phyloP scores from a whole-genome alignment of 1,140 invertebrate genomes.

The Eumeta japonica region DNA sequence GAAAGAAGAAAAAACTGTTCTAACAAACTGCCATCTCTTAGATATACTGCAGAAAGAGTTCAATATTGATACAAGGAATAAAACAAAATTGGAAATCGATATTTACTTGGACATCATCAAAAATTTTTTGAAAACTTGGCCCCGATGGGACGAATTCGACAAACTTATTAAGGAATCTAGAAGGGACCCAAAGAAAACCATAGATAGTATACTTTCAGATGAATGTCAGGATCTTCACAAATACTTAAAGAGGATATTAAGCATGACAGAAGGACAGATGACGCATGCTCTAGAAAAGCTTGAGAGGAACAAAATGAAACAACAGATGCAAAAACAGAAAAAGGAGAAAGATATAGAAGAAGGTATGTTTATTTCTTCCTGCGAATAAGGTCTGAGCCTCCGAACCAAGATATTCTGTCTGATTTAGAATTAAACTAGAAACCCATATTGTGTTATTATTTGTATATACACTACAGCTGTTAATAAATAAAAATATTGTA shows the following conservation, averaged over 20 bases:
- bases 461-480: too few species aligned
- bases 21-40: slow-evolving; percentile 37
- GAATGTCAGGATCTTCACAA: slow-evolving; percentile 25
- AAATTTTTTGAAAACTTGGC: slow-evolving; percentile 42
- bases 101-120: slow-evolving; percentile 38
- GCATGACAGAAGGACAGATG: slow-evolving; percentile 4
- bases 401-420: too few species aligned
- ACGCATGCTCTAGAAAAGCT: slow-evolving; percentile 11
- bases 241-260: slow-evolving; percentile 24
- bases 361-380: too few species aligned
- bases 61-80: slow-evolving; percentile 14
- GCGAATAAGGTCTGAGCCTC: too few species aligned
- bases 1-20: slow-evolving; percentile 21
- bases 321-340: too few species aligned
- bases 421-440: too few species aligned
- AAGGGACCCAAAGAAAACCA: slow-evolving; percentile 9
- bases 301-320: slow-evolving; percentile 4
- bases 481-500: too few species aligned
- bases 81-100: slow-evolving; percentile 28
- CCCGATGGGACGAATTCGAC: slow-evolving; percentile 41
- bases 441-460: too few species aligned
- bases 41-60: slow-evolving; percentile 36
- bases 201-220: slow-evolving; percentile 17
- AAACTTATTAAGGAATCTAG: slow-evolving; percentile 16
- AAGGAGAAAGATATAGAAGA: too few species aligned